Percentiles rank a stretch among this genome's conserved stretches.
Conservation (phyloP, 2,888 invertebrate species). For the Apocheima hispidaria region DNA sequence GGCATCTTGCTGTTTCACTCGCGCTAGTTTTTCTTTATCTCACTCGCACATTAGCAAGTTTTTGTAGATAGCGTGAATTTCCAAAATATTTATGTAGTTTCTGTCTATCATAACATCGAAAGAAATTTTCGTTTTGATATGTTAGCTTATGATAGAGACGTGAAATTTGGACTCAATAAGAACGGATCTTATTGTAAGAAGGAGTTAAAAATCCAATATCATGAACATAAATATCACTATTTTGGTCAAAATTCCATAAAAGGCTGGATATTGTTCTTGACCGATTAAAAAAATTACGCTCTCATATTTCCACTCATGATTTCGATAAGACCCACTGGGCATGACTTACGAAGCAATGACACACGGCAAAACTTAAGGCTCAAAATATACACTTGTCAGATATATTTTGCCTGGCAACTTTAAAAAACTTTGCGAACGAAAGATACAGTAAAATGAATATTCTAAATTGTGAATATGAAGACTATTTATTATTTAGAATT, state of each 20-base stretch:
- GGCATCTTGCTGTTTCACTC: background rate
- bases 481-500: background rate
- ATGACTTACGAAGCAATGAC: background rate
- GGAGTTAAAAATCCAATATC: background rate
- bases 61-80: too few species aligned
- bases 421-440: background rate
- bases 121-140: too few species aligned
- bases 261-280: background rate
- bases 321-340: background rate
- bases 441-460: background rate
- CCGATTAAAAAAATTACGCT: background rate
- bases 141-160: too few species aligned
- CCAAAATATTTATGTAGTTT: too few species aligned
- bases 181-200: background rate
- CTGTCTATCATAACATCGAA: too few species aligned
- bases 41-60: too few species aligned
- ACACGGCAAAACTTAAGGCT: background rate
- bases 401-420: background rate
- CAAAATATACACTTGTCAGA: background rate
- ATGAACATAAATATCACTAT: background rate
- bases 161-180: too few species aligned
- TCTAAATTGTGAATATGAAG: background rate
- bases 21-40: background rate
- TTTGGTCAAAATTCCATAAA: background rate
- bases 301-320: slow-evolving; percentile 1